phyloP scores from a whole-genome alignment of 2,888 invertebrate species.

The Trypoxylon attenuatum region DNA sequence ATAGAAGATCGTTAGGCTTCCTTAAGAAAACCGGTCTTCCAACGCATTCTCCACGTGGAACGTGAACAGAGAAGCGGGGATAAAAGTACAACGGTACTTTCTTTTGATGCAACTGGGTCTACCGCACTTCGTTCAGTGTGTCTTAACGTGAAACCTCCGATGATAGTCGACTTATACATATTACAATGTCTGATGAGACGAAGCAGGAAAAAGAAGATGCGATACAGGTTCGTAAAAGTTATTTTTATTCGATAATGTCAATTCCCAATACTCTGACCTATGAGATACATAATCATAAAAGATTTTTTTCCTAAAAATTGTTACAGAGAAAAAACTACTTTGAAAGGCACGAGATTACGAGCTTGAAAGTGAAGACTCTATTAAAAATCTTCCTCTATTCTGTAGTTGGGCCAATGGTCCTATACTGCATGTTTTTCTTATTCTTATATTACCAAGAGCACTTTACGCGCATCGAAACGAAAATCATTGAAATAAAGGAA shows the following conservation, averaged over 20 bases:
- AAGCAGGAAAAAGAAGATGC: constrained; percentile 9
- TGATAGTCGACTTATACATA: constrained; percentile 7
- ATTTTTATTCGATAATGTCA: background rate
- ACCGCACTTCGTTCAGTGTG: background rate
- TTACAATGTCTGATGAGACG: constrained; percentile 36
- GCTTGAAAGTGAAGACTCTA: constrained; percentile 60
- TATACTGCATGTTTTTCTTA: constrained; percentile 56
- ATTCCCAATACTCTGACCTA: background rate
- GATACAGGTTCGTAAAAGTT: constrained; percentile 20
- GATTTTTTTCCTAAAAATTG: background rate
- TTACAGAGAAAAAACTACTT: no score
- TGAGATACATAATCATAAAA: background rate
- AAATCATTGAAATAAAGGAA: constrained; percentile 29
- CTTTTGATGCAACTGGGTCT: constrained; percentile 10
- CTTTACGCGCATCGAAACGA: constrained; percentile 11
- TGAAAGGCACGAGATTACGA: constrained; percentile 46
- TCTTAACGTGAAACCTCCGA: constrained; percentile 3
- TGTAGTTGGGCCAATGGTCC: constrained; percentile 51
- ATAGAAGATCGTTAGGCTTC: no score
- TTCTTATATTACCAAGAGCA: constrained; percentile 47
- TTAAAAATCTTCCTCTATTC: constrained; percentile 57
- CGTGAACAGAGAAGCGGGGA: constrained; percentile 24
- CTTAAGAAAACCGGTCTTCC: constrained; percentile 33
- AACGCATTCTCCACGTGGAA: constrained; percentile 15
- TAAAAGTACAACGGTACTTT: constrained; percentile 59